Conservation (phyloP, 1,140 invertebrate species). For the Aphelinus atriplicis region DNA sequence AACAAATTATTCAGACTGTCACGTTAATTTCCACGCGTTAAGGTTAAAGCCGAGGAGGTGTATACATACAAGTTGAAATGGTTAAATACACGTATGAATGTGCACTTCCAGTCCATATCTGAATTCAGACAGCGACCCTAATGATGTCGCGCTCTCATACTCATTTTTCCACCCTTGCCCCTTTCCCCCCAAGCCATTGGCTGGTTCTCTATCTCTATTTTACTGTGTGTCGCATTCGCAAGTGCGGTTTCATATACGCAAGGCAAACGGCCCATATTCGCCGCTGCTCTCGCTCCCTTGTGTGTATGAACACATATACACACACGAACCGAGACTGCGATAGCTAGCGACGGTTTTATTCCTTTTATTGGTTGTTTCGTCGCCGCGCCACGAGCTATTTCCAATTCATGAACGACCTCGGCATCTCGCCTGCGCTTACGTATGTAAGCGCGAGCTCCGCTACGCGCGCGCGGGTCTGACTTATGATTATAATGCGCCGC, state of each 20-base stretch:
- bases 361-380: constrained; percentile 61
- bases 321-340: constrained; percentile 23
- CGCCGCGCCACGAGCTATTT: constrained; percentile 54
- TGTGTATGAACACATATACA: background rate
- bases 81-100: background rate
- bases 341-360: constrained; percentile 49
- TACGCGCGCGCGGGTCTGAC: constrained; percentile 15
- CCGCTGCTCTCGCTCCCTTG: background rate
- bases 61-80: no score
- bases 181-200: no score
- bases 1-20: no score
- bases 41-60: no score
- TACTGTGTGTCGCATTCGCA: constrained; percentile 8
- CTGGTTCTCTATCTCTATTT: constrained; percentile 21
- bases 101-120: constrained; percentile 21
- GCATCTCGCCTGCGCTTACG: constrained; percentile 35
- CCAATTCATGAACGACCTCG: constrained; percentile 61
- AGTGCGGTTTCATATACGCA: constrained; percentile 36
- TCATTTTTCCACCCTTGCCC: background rate
- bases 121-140: constrained; percentile 45
- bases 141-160: constrained; percentile 39
- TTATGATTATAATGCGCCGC: constrained; percentile 40
- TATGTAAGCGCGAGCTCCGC: constrained; percentile 39
- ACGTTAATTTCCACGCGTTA: no score
- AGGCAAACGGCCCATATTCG: constrained; percentile 13